Evolutionary conservation across 2,797 vertebrate species (phyloP).

Genomic region (Tragelaphus eurycerus): DNA sequence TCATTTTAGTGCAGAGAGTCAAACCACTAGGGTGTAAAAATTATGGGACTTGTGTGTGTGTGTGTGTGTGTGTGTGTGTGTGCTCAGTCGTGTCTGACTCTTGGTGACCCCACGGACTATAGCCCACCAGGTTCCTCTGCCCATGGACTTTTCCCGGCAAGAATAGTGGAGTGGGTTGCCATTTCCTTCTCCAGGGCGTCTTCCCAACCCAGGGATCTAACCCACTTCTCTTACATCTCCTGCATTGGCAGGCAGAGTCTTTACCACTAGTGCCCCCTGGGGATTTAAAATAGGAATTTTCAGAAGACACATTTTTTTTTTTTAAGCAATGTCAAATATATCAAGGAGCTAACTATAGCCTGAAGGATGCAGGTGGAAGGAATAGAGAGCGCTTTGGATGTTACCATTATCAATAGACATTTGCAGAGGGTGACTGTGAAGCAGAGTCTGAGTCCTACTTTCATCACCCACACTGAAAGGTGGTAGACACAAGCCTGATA

Average conservation of each 20-base stretch:
- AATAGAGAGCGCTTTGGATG: neutral
- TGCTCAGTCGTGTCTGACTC: neutral
- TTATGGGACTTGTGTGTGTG: neutral
- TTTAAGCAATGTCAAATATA: neutral
- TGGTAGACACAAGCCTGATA: neutral
- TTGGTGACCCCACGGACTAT: neutral
- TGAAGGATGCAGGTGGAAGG: neutral
- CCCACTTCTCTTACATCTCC: neutral
- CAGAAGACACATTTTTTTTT: neutral
- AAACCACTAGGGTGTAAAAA: neutral
- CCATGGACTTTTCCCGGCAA: neutral
- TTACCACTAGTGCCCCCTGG: neutral
- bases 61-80: neutral
- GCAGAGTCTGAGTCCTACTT: neutral
- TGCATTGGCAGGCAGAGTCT: neutral
- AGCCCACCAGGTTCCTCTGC: neutral
- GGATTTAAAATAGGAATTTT: neutral
- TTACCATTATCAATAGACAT: neutral
- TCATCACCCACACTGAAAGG: neutral
- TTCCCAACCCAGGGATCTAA: neutral
- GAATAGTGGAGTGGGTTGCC: neutral
- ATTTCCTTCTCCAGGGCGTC: neutral
- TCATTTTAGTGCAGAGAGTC: slow-evolving; percentile 2
- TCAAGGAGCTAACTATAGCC: neutral
- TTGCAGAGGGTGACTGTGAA: neutral